phyloP scores from a whole-genome alignment of 1,140 invertebrate species.

The Leptinotarsa texana region DNA sequence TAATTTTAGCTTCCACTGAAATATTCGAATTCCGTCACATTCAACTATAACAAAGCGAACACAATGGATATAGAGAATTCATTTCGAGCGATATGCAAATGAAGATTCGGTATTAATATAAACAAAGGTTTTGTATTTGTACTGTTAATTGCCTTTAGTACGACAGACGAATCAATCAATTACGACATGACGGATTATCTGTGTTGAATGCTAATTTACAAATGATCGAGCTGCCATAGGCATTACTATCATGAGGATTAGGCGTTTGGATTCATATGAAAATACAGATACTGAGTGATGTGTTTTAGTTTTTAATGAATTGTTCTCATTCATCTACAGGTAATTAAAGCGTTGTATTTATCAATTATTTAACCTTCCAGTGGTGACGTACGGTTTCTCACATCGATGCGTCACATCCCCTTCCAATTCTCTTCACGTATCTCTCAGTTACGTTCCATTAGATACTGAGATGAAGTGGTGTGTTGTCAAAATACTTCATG shows the following conservation, averaged over 20 bases:
- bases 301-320: too few relatives aligned
- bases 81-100: conserved; percentile 13
- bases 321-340: too few relatives aligned
- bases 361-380: too few relatives aligned
- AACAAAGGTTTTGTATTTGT: conserved; percentile 19
- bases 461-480: too few relatives aligned
- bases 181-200: conserved; percentile 14
- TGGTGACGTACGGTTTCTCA: too few relatives aligned
- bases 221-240: neutral
- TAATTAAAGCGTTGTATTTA: too few relatives aligned
- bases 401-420: too few relatives aligned
- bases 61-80: neutral
- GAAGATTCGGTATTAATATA: conserved; percentile 12
- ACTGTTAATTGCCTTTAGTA: conserved; percentile 18
- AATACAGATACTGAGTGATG: neutral
- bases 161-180: conserved; percentile 15
- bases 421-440: too few relatives aligned
- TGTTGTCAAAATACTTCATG: too few relatives aligned
- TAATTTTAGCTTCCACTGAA: neutral
- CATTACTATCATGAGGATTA: neutral
- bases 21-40: too few relatives aligned
- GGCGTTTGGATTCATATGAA: neutral
- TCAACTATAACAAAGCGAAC: too few relatives aligned
- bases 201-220: conserved; percentile 15
- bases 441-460: too few relatives aligned